phyloP scores from a whole-genome alignment of 2,888 invertebrate species.

The Cylindroiulus punctatus region DNA sequence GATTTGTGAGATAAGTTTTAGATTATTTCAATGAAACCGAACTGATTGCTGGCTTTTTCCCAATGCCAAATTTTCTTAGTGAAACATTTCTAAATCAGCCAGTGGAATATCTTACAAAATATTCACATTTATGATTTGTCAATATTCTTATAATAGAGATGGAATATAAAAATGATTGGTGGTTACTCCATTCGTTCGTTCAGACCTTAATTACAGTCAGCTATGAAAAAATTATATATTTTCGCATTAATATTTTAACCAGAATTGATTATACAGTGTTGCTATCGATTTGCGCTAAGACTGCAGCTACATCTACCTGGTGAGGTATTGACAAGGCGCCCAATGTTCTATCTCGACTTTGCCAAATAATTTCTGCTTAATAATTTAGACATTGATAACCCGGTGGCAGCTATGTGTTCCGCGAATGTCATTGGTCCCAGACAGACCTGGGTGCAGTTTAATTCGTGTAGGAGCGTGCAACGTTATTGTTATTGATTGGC shows the following conservation, averaged over 20 bases:
- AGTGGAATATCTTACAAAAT: too few species aligned
- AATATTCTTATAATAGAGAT: neutral
- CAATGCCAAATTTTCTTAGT: too few species aligned
- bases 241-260: slow-evolving; percentile 22
- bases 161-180: neutral
- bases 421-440: neutral
- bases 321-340: neutral
- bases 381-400: slow-evolving; percentile 25
- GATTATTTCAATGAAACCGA: too few species aligned
- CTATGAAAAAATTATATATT: neutral
- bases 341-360: neutral
- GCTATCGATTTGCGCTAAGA: neutral
- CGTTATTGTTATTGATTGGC: neutral
- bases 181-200: neutral
- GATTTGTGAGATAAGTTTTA: too few species aligned
- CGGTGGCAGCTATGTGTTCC: neutral
- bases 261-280: neutral
- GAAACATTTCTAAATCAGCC: too few species aligned
- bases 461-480: neutral
- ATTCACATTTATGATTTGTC: neutral
- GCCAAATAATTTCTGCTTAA: slow-evolving; percentile 30
- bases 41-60: too few species aligned
- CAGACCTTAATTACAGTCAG: neutral
- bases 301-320: neutral
- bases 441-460: slow-evolving; percentile 23